These are phyloP conservation scores for Erannis defoliaria DNA, from an alignment of 2,888 invertebrate genomes.

Conservation along the genomic window DNA sequence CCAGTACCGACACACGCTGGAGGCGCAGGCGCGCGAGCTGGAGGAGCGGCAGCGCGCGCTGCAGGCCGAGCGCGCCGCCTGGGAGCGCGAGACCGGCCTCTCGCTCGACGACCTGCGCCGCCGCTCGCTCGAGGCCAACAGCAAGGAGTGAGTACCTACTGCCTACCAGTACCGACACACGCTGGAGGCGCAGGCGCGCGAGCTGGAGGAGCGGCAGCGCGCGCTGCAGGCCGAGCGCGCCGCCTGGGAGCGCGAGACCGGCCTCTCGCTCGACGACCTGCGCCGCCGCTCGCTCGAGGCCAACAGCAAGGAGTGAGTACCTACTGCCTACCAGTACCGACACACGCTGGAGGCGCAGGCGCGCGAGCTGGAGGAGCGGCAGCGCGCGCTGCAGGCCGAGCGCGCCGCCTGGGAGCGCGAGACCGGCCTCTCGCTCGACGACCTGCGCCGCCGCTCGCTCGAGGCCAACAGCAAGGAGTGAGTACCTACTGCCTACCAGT, in stretches of 20 bases:
- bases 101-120: constrained; percentile 96
- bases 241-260: constrained; percentile 96
- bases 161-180: constrained; percentile 87
- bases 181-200: constrained; percentile 95
- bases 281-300: constrained; percentile 95
- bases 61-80: constrained; percentile 93
- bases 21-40: constrained; percentile 96
- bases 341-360: constrained; percentile 95
- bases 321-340: constrained; percentile 62
- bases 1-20: constrained; percentile 91
- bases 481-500: constrained; percentile 77
- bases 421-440: constrained; percentile 95
- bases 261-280: constrained; percentile 95
- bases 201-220: constrained; percentile 95
- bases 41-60: constrained; percentile 95
- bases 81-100: constrained; percentile 96
- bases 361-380: constrained; percentile 96
- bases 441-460: constrained; percentile 94
- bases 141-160: constrained; percentile 91
- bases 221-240: constrained; percentile 94
- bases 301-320: constrained; percentile 94
- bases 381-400: constrained; percentile 94
- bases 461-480: constrained; percentile 96
- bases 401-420: constrained; percentile 96
- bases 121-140: constrained; percentile 95